phyloP scores from a whole-genome alignment of 2,888 invertebrate species.

The Agrotis puta region DNA sequence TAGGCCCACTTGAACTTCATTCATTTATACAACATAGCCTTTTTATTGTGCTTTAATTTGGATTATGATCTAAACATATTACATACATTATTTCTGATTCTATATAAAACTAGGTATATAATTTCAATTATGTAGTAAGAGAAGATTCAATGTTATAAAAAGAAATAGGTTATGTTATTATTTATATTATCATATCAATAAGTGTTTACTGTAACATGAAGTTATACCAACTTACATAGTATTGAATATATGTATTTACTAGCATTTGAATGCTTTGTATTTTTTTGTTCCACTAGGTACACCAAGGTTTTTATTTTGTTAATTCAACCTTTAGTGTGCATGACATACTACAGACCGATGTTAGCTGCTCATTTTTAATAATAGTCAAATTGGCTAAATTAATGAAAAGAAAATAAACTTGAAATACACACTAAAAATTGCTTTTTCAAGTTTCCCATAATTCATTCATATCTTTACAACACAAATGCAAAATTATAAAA shows the following conservation, averaged over 20 bases:
- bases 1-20: constrained; percentile 12
- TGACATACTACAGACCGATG: neutral
- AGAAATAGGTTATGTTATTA: neutral
- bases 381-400: neutral
- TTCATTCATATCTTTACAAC: neutral
- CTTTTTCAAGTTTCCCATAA: neutral
- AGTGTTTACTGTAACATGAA: constrained; percentile 8
- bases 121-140: neutral
- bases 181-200: constrained; percentile 14
- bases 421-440: neutral
- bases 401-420: neutral
- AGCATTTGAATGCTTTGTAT: constrained; percentile 16
- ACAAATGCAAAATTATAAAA: neutral
- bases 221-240: constrained; percentile 18
- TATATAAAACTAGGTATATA: constrained; percentile 1
- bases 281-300: neutral
- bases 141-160: neutral
- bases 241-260: constrained; percentile 17
- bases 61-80: constrained; percentile 5
- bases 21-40: neutral
- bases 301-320: neutral
- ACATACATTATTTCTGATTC: neutral
- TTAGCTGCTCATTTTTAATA: neutral
- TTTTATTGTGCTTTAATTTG: constrained; percentile 11
- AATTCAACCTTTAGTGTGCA: neutral